Percentiles rank a stretch among this genome's conserved stretches.
Evolutionary conservation across 1,140 invertebrate genomes (phyloP).

Genomic region (Asobara japonica): DNA sequence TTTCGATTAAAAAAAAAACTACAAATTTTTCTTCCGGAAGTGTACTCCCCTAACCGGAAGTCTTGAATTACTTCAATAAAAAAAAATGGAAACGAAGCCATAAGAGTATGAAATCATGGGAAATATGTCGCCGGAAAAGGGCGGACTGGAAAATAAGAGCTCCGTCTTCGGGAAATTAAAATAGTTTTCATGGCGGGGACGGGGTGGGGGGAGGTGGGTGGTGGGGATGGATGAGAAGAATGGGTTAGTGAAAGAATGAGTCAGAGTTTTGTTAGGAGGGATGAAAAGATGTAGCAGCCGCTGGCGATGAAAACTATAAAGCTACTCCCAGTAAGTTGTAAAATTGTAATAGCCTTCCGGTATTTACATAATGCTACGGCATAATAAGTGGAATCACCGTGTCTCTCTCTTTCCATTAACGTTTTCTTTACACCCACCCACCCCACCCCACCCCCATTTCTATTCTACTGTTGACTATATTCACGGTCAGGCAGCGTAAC

Average conservation of each 20-base stretch:
- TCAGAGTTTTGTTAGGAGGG: slow-evolving; percentile 12
- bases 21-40: too few relatives aligned
- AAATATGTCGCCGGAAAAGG: background rate
- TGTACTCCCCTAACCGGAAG: too few relatives aligned
- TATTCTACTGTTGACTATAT: background rate
- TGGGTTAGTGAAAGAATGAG: slow-evolving; percentile 11
- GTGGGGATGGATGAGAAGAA: background rate
- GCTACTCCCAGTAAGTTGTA: slow-evolving; percentile 58
- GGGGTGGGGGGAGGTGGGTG: background rate
- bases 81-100: background rate
- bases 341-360: slow-evolving; percentile 62
- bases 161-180: slow-evolving; percentile 15
- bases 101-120: background rate
- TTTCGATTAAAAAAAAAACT: too few relatives aligned
- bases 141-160: background rate
- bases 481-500: background rate
- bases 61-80: too few relatives aligned
- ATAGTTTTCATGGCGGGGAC: slow-evolving; percentile 10
- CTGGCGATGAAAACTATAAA: slow-evolving; percentile 56
- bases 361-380: slow-evolving; percentile 62
- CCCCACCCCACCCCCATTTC: background rate
- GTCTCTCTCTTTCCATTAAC: background rate
- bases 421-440: slow-evolving; percentile 5
- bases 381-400: slow-evolving; percentile 55
- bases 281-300: slow-evolving; percentile 27